A percentile compares a stretch with the other conserved stretches of the same genome.
Conservation (phyloP, 2,888 invertebrate genomes). For the Taphrorychus bicolor region DNA sequence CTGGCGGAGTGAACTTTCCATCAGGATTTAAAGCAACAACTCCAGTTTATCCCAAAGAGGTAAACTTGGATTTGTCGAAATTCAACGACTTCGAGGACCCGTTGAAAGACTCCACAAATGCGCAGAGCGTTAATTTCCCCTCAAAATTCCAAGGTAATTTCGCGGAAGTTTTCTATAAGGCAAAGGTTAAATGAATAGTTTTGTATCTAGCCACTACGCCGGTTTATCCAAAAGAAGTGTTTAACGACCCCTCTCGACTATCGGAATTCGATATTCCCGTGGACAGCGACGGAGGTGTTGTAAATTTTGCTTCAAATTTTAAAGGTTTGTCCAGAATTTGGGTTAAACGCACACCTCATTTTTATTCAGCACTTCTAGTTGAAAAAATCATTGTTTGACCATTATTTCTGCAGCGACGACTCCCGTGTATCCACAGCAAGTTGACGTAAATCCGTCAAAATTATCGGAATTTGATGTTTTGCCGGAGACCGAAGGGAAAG, state of each 20-base stretch:
- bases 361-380: neutral
- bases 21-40: conserved; percentile 49
- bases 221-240: conserved; percentile 48
- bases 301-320: conserved; percentile 47
- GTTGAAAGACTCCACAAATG: neutral
- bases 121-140: conserved; percentile 26
- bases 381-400: neutral
- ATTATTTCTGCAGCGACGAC: conserved; percentile 47
- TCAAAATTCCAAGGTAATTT: conserved; percentile 40
- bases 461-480: conserved; percentile 31
- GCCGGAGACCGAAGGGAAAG: conserved; percentile 1
- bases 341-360: no score
- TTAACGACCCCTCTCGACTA: conserved; percentile 24
- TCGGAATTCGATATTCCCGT: conserved; percentile 32
- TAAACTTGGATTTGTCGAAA: conserved; percentile 39
- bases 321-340: conserved; percentile 34
- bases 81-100: conserved; percentile 18
- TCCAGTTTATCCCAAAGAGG: conserved; percentile 48
- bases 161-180: no score
- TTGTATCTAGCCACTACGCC: conserved; percentile 49
- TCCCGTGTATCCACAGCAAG: conserved; percentile 49
- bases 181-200: no score
- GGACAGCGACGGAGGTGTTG: neutral
- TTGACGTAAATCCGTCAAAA: conserved; percentile 42
- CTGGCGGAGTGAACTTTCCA: conserved; percentile 43